Base-by-base conservation (phyloP, 2,888 invertebrate genomes). In the Diabrotica balteata region DNA sequence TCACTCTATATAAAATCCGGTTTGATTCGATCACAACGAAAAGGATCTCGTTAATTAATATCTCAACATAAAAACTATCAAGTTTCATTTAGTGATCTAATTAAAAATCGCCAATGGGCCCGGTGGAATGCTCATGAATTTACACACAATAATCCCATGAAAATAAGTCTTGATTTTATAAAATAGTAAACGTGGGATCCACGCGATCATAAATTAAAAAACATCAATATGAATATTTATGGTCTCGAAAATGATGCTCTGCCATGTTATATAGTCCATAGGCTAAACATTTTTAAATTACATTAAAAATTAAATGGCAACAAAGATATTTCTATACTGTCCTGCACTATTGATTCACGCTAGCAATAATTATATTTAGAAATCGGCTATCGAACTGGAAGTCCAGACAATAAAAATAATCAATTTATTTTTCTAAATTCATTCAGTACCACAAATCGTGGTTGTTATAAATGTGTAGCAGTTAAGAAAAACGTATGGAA, bases 91-190 rank as follows among this genome's bases (percentile, higher is more conserved):
- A 60, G 49, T 59, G 61, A 59, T 53, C 67, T 70, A 67, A 70
- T 70, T 70, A 70, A 67, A 70, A 64, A 70, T 66, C 46, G 59
- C 59, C 43, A 59, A 62, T 32, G 64, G 47, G 53, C 42, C 46
- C 43, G 42, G 32, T 46, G 61, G 70, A 70, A 67, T 62, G 67
- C 49, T 64, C 54, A 50, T 58, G 64, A 64, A 69, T 70, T 70
- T 67, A 60, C 70, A 70, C 70, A 70, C 70, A 70, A 70, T 70
- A 70, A 70, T 66, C 32, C 47, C 54, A 62, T 67, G 61, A 58
- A 63, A 62, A 63, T 67, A 64, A 58, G 61, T 32, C 50, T 64
- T 59, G 61, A 64, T 67, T 67, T 57, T 66, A 57, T 66, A 55
- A 66, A 66, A 66, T 66, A 60, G 44, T 66, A 61, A 45, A 61